These are phyloP conservation scores for Leucophenga maculata DNA, from an alignment of 2,888 invertebrate species.

Conservation along the genomic window DNA sequence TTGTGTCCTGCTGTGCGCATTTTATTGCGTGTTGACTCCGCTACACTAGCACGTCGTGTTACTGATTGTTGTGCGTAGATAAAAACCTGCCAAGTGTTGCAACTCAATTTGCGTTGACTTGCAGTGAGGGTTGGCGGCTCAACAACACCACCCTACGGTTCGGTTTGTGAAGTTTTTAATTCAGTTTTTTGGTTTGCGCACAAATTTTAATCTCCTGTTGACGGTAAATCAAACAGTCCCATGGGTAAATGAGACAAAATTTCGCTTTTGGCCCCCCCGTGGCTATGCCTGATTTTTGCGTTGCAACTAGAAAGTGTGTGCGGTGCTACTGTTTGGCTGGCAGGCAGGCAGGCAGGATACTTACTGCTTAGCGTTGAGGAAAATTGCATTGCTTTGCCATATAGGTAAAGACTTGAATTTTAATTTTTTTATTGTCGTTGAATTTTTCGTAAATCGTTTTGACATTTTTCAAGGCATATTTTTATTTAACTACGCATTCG, in stretches of 20 bases:
- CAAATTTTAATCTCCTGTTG: slow-evolving; percentile 63
- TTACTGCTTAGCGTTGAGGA: background rate
- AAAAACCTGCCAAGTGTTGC: slow-evolving; percentile 65
- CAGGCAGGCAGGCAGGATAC: background rate
- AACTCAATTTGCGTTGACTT: slow-evolving; percentile 55
- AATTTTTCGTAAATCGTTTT: slow-evolving; percentile 60
- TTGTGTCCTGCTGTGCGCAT: slow-evolving; percentile 43
- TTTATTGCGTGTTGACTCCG: slow-evolving; percentile 39
- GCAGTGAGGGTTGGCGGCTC: slow-evolving; percentile 13
- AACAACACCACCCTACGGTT: background rate
- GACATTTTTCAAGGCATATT: slow-evolving; percentile 49
- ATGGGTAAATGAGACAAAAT: slow-evolving; percentile 50
- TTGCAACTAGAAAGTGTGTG: background rate
- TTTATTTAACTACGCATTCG: slow-evolving; percentile 17
- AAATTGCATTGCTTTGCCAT: slow-evolving; percentile 28
- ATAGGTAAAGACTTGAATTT: slow-evolving; percentile 28
- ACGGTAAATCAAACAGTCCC: slow-evolving; percentile 64
- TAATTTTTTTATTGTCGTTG: slow-evolving; percentile 48
- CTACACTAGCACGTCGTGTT: background rate
- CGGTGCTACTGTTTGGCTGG: background rate
- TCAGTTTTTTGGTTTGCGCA: slow-evolving; percentile 55
- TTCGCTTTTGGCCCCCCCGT: slow-evolving; percentile 34
- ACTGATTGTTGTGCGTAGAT: slow-evolving; percentile 62
- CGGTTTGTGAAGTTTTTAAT: slow-evolving; percentile 59
- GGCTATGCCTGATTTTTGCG: background rate